Conservation (phyloP, 2,113 vertebrate genomes). For the Epinephelus moara region DNA sequence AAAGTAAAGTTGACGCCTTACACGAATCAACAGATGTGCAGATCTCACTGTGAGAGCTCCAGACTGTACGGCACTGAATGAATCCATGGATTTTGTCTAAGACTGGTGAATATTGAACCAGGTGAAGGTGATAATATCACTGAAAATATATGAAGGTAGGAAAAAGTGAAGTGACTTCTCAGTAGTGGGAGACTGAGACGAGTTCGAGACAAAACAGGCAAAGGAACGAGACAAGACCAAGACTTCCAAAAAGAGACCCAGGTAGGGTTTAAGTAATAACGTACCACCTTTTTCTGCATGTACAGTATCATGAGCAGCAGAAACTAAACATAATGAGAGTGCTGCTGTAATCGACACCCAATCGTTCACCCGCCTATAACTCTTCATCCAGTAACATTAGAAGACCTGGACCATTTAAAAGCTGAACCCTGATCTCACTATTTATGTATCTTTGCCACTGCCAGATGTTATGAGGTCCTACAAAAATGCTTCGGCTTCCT, state of each 20-base stretch:
- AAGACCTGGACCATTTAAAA: constrained; percentile 62
- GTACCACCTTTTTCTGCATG: constrained; percentile 14
- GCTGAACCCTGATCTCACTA: constrained; percentile 53
- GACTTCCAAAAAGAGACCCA: constrained; percentile 14
- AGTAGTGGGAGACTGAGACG: neutral
- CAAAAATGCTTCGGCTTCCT: constrained; percentile 44
- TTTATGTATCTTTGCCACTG: constrained; percentile 72
- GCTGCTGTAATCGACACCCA: constrained; percentile 68
- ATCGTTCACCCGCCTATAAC: constrained; percentile 49
- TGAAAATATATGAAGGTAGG: neutral
- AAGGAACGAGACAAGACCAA: neutral
- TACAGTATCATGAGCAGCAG: constrained; percentile 13
- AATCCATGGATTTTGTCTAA: neutral
- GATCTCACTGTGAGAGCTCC: neutral
- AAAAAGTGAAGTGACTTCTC: neutral
- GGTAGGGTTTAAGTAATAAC: constrained; percentile 5
- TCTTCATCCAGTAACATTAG: constrained; percentile 67
- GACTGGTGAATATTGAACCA: too few relatives aligned
- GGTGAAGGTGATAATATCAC: neutral
- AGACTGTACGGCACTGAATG: neutral
- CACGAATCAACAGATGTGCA: neutral
- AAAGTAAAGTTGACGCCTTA: neutral
- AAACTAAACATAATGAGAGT: constrained; percentile 55
- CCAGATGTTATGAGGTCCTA: constrained; percentile 65
- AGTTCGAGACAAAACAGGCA: neutral